Base-by-base conservation (phyloP, 2,888 invertebrate genomes). In the Leucophenga montana region DNA sequence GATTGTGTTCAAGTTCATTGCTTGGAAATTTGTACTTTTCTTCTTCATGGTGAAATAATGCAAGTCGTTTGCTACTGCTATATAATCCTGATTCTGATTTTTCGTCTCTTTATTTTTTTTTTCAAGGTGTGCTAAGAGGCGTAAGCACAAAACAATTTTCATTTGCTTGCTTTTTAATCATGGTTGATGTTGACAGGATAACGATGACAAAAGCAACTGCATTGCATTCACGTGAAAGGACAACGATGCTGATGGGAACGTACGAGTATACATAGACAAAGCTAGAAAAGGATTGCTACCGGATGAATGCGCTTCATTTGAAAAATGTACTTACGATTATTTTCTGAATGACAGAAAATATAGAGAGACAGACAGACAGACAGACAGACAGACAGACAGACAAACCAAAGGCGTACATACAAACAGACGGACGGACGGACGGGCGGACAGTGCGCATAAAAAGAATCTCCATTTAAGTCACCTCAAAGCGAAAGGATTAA, bases 241-340 rank as follows among this genome's bases (percentile, higher is more conserved):
- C 66, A 68, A 64, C 69, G 53, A 71, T 69, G 59, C 11, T 39
- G 61, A 44, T 44, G 44, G 14, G 13, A 14, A 68, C n/a, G n/a
- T n/a, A n/a, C n/a, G n/a, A 46, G 33, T 61, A 50, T 50, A 4
- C 50, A 50, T 50, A 16, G n/a, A 18, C 50, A 50, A 6, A 50
- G 13, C 50, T 50, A 50, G 50, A 79, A 82, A 66, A 80, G 84
- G 80, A 85, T 84, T 83, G 79, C 78, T 77, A 77, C 77, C 80
- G 84, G 83, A 84, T 83, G 84, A 85, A 84, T 83, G 81, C 81
- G 83, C 82, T 83, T 83, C 80, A 79, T 74, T 78, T 83, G 85
- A 84, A 85, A 73, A 66, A 64, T 68, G 66, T 68, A 62, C 66
- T 64, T 59, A 50, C 46, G 62, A 64, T 64, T 46, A 66, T 69